These are phyloP conservation scores for Arrhopalites spinosus DNA, from an alignment of 2,888 invertebrate species.

Conservation along the genomic window DNA sequence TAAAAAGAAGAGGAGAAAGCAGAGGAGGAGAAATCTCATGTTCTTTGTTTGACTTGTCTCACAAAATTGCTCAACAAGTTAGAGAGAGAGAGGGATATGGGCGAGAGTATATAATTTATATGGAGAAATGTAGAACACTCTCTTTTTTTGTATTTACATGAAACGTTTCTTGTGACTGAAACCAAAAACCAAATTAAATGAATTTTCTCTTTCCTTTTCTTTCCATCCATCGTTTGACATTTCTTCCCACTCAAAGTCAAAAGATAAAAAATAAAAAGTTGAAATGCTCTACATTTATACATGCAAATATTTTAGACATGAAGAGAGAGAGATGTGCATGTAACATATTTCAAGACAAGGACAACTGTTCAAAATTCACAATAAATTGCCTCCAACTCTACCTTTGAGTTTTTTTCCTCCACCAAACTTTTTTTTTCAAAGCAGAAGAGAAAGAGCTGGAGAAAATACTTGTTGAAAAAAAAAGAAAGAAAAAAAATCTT, in stretches of 20 bases:
- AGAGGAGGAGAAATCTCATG: not conserved
- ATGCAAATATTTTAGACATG: not conserved
- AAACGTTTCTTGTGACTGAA: not conserved
- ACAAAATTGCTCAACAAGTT: not conserved
- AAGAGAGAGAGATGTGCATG: not conserved
- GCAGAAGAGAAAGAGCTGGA: too few species aligned
- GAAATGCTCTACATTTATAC: not conserved
- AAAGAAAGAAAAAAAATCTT: too few species aligned
- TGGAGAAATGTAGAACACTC: not conserved
- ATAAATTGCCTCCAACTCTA: not conserved
- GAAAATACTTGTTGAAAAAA: too few species aligned
- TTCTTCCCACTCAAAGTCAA: slow-evolving; percentile 17
- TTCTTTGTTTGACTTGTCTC: not conserved
- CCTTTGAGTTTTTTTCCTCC: not conserved
- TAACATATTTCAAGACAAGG: not conserved
- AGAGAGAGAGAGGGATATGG: not conserved
- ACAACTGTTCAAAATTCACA: not conserved
- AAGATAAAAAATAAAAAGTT: not conserved
- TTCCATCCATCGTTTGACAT: slow-evolving; percentile 1
- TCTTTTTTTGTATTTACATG: not conserved
- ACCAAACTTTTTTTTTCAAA: too few species aligned
- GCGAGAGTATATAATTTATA: not conserved
- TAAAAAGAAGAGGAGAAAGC: too few species aligned
- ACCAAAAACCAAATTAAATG: slow-evolving; percentile 8
- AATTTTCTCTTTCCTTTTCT: not conserved